Evolutionary conservation across 2,797 vertebrate species (phyloP), one percentile per base, ranked within the genome.

Genomic region (Rhinogobio ventralis): DNA sequence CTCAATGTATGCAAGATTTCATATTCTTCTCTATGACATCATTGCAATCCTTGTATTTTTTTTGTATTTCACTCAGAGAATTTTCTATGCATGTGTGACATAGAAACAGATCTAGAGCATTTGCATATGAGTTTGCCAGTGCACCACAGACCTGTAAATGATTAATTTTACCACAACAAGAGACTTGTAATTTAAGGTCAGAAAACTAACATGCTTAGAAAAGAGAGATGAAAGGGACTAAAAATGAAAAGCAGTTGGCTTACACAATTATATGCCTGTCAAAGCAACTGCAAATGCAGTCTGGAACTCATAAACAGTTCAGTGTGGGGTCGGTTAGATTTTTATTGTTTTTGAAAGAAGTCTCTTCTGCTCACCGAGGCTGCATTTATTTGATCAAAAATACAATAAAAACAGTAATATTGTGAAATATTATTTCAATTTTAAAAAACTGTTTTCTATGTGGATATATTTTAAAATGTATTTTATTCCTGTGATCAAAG

Each of bases 141-240:
- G n/a, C 75, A 1, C 55, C 75, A 45, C 14, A 77, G 0, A 6
- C 72, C 46, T 87, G 86, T 87, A 84, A 89, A 89, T 89, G 64
- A 91, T 89, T 89, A 0, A 90, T 87, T 80, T 81, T 14, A 62
- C 81, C 81, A 79, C 72, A 84, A 66, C 79, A 86, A 46, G 79
- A 57, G 36, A 67, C n/a, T n/a, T 23, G 62, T 55, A 28, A 62
- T 81, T 85, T 68, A 79, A 57, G 73, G 68, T 87, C 55, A 14
- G 57, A 74, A 83, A 15, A 72, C 42, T 10, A 23, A 30, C 46
- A 68, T 28, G 33, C 28, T 60, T 20, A 19, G 17, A 42, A 68
- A 30, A 51, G 28, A 49, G 25, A 62, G 49, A 66, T n/a, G 49
- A 75, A 30, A n/a, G 17, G 49, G 8, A 9, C 30, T 42, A 39